phyloP scores from a whole-genome alignment of 2,113 vertebrate species.

The Hylia prasina region DNA sequence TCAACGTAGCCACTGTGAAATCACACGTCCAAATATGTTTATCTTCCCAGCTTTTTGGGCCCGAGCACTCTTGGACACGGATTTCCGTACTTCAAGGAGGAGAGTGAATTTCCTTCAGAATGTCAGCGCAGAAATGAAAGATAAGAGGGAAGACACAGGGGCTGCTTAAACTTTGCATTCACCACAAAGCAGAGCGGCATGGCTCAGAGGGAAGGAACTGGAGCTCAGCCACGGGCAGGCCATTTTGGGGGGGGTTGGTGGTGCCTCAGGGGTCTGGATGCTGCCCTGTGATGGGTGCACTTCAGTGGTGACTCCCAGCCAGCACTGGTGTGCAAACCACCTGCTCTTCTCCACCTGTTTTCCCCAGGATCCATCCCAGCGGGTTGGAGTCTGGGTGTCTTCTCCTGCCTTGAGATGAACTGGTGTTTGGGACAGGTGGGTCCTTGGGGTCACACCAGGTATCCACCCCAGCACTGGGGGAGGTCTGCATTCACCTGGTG shows the following conservation, averaged over 20 bases:
- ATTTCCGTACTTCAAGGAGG: slow-evolving; percentile 24
- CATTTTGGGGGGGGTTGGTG: not conserved
- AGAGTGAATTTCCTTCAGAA: slow-evolving; percentile 57
- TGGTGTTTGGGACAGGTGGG: rapidly evolving
- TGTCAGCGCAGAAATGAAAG: slow-evolving; percentile 42
- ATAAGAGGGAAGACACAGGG: not conserved
- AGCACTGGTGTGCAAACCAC: not conserved
- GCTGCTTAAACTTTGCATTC: not conserved
- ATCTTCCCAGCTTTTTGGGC: slow-evolving; percentile 31
- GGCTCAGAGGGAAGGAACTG: not conserved
- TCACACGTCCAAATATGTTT: slow-evolving; percentile 65
- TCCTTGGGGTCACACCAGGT: not conserved
- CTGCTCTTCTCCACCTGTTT: not conserved
- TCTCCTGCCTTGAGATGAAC: rapidly evolving
- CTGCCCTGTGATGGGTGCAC: not conserved
- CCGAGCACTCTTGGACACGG: not conserved
- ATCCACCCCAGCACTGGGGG: not conserved
- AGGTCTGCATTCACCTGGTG: rapidly evolving
- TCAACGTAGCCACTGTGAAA: slow-evolving; percentile 43
- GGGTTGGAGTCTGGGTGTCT: not conserved
- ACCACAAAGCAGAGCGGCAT: not conserved
- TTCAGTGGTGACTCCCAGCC: not conserved
- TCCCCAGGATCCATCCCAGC: not conserved
- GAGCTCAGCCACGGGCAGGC: not conserved
- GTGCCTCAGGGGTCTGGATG: not conserved